Evolutionary conservation across 2,888 invertebrate species (phyloP).

Genomic region (Lepidonotus clava): DNA sequence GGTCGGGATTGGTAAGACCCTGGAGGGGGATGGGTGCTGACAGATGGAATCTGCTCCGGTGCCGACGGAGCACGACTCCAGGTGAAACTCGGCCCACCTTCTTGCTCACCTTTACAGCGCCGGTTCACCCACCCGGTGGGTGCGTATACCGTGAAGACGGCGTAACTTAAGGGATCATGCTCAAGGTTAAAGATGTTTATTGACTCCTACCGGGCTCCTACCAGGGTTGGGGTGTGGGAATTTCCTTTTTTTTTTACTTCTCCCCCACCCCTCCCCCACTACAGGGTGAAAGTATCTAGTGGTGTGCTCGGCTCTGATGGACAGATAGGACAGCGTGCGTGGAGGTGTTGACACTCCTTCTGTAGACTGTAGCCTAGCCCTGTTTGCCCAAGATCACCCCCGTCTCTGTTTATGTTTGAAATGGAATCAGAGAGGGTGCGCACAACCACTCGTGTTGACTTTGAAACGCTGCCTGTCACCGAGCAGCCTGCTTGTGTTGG

Average conservation of each 20-base stretch:
- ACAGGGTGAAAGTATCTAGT: neutral
- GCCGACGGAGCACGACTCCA: neutral
- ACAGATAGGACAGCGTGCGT: neutral
- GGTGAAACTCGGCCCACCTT: neutral
- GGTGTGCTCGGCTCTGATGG: neutral
- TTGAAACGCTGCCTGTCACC: neutral
- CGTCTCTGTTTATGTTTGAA: conserved; percentile 8
- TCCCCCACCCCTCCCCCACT: neutral
- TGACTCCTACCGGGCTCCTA: too few relatives aligned
- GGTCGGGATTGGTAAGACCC: too few relatives aligned
- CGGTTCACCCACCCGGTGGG: neutral
- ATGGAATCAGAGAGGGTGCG: neutral
- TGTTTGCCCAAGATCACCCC: neutral
- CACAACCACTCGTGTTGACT: neutral
- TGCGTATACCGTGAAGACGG: too few relatives aligned
- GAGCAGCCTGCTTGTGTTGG: neutral
- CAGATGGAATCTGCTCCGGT: neutral
- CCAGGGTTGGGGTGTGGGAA: conserved; percentile 6
- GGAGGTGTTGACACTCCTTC: neutral
- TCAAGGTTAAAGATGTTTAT: conserved; percentile 10
- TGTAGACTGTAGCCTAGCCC: neutral
- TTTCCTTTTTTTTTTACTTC: neutral
- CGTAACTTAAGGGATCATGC: neutral
- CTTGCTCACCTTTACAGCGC: neutral
- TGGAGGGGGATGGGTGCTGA: neutral